A percentile compares a stretch with the other conserved stretches of the same genome.
Evolutionary conservation across 1,140 invertebrate genomes (phyloP).

Genomic region (Aphaenogaster floridana): DNA sequence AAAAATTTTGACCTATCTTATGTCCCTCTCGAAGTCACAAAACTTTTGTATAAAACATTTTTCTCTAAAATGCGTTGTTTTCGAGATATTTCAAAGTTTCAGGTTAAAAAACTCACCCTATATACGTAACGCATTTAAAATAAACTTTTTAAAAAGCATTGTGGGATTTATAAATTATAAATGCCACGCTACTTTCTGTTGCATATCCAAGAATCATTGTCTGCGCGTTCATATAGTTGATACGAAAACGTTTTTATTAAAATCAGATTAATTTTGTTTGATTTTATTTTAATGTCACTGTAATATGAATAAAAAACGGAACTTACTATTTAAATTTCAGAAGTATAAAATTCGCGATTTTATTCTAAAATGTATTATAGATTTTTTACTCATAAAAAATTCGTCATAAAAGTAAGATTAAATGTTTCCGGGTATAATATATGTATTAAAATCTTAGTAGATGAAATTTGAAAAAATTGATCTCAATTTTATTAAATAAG

Average conservation of each 20-base stretch:
- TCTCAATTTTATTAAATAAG: conserved; percentile 22
- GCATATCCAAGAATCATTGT: conserved; percentile 15
- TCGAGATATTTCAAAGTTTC: too few relatives aligned
- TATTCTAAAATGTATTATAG: neutral
- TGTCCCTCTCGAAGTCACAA: too few relatives aligned
- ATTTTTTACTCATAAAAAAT: neutral
- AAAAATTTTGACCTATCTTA: too few relatives aligned
- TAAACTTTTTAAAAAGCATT: neutral
- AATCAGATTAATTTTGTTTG: conserved; percentile 9
- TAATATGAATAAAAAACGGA: neutral
- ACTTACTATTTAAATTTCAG: neutral
- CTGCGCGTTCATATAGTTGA: neutral
- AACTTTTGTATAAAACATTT: too few relatives aligned
- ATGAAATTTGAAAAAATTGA: neutral
- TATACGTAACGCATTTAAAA: conserved; percentile 41
- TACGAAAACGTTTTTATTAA: neutral
- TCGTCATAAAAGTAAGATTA: neutral
- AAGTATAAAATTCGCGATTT: neutral
- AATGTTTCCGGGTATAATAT: neutral
- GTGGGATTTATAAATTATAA: neutral
- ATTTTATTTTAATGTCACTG: neutral
- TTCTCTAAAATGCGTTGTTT: too few relatives aligned
- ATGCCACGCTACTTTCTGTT: neutral
- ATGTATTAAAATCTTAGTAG: neutral
- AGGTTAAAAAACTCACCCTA: neutral